Conservation (phyloP, 2,797 vertebrate species). For the Notolepis coatsorum region DNA sequence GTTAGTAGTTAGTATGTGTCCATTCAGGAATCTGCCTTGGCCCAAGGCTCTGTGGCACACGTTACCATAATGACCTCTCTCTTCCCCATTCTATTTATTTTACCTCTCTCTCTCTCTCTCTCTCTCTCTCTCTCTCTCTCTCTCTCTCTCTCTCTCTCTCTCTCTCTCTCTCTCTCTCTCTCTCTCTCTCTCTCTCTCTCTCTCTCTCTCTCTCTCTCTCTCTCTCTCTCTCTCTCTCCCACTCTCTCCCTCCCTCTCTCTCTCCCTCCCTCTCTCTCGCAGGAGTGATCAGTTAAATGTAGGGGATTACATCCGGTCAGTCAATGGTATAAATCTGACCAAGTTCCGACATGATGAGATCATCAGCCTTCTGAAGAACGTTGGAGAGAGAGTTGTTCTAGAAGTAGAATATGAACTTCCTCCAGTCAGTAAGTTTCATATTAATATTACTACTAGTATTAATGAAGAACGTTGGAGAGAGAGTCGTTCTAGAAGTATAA, state of each 20-base stretch:
- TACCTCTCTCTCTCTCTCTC: no score
- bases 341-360: slow-evolving; percentile 98
- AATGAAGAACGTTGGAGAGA: slow-evolving; percentile 97
- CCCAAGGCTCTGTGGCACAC: no score
- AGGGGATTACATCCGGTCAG: slow-evolving; percentile 96
- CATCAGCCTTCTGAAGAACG: slow-evolving; percentile 97
- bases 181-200: no score
- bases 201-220: no score
- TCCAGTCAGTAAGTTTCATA: slow-evolving; percentile 88
- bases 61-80: no score
- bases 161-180: no score
- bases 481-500: slow-evolving; percentile 95
- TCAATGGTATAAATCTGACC: slow-evolving; percentile 96
- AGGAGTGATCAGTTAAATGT: slow-evolving; percentile 98
- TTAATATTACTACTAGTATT: no score
- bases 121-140: background rate
- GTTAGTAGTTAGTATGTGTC: no score
- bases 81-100: background rate
- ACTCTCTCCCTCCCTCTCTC: no score
- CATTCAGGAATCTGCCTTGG: no score
- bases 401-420: slow-evolving; percentile 97
- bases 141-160: background rate
- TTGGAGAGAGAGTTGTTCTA: slow-evolving; percentile 93
- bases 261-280: no score
- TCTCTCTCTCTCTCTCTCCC: no score